Evolutionary conservation across 2,888 invertebrate genomes (phyloP).

Genomic region (Seladonia tumulorum): DNA sequence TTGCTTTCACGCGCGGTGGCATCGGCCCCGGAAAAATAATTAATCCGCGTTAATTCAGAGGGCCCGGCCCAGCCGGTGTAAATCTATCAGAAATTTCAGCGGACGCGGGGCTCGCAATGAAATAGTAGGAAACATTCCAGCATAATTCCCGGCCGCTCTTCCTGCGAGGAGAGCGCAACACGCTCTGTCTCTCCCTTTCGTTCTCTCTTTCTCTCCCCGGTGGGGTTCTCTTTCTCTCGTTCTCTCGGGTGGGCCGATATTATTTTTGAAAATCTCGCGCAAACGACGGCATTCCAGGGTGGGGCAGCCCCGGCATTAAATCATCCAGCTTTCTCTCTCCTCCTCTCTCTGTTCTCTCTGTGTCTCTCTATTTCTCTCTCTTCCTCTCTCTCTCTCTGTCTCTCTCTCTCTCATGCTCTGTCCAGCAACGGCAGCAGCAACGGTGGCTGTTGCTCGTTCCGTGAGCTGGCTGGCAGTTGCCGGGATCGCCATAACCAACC

Average conservation of each 20-base stretch:
- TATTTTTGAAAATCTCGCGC: constrained; percentile 80
- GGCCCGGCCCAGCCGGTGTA: constrained; percentile 18
- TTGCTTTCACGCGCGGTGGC: neutral
- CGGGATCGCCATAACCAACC: constrained; percentile 80
- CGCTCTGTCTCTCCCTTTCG: neutral
- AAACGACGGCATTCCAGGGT: constrained; percentile 83
- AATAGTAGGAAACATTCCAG: constrained; percentile 64
- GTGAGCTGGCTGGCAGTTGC: constrained; percentile 78
- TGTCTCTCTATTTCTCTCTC: neutral
- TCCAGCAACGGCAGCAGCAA: constrained; percentile 59
- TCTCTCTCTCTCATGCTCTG: neutral
- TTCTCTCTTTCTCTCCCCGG: constrained; percentile 11
- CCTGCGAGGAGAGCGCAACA: constrained; percentile 42
- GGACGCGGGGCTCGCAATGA: constrained; percentile 22
- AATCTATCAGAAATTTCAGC: constrained; percentile 54
- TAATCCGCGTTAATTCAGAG: constrained; percentile 40
- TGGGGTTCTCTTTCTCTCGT: constrained; percentile 11
- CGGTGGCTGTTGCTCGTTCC: constrained; percentile 62
- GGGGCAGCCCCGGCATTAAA: constrained; percentile 78
- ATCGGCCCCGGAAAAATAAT: constrained; percentile 15
- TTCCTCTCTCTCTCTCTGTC: neutral
- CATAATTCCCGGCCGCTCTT: constrained; percentile 61
- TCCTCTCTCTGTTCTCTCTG: neutral
- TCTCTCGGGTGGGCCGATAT: constrained; percentile 72
- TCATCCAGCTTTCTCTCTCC: constrained; percentile 62